Conservation (phyloP, 2,888 invertebrate genomes). For the Plebejus melissa region DNA sequence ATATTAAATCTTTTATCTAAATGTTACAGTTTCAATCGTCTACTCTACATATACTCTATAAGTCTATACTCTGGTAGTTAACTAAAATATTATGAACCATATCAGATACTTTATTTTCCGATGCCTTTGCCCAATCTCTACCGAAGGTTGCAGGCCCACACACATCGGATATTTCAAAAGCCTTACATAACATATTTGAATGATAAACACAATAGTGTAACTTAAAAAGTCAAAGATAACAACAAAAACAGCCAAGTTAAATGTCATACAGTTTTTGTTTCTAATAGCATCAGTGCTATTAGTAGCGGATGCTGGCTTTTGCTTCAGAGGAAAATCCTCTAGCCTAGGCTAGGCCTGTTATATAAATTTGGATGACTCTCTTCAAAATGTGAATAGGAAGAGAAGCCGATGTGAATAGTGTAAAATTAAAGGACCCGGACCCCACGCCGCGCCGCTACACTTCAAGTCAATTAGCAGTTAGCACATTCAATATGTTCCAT, state of each 20-base stretch:
- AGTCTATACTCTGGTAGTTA: too few relatives aligned
- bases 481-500: background rate
- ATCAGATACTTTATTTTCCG: background rate
- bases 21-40: too few relatives aligned
- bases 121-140: slow-evolving; percentile 6
- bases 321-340: too few relatives aligned
- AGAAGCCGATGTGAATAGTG: too few relatives aligned
- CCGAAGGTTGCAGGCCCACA: background rate
- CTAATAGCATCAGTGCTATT: background rate
- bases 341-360: too few relatives aligned
- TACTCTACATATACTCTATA: too few relatives aligned
- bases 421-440: too few relatives aligned
- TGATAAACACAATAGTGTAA: slow-evolving; percentile 2
- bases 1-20: too few relatives aligned
- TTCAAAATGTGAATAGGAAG: background rate
- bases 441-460: too few relatives aligned
- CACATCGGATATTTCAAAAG: background rate
- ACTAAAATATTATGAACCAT: background rate
- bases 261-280: background rate
- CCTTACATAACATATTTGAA: background rate
- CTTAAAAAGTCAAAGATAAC: background rate
- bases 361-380: background rate
- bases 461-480: too few relatives aligned
- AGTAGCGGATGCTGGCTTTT: too few relatives aligned
- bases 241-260: slow-evolving; percentile 1